Conservation (phyloP, 2,888 invertebrate species). For the Tachina grossa region DNA sequence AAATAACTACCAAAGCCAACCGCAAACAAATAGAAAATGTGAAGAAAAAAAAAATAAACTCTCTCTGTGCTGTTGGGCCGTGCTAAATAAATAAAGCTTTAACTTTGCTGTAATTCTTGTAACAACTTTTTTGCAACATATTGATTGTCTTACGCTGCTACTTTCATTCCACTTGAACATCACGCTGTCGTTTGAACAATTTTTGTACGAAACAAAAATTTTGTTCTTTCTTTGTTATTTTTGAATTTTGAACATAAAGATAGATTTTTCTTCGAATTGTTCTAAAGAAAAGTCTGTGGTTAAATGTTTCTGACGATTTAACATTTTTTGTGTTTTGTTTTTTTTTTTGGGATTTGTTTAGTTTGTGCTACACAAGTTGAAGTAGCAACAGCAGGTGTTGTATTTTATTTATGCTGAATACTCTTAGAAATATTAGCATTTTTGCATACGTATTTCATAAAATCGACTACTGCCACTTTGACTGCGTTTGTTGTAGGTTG, state of each 20-base stretch:
- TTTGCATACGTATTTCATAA: constrained; percentile 34
- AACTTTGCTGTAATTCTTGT: constrained; percentile 15
- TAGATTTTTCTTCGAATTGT: constrained; percentile 57
- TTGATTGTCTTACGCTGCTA: constrained; percentile 27
- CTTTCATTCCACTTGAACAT: constrained; percentile 8
- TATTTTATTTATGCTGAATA: constrained; percentile 33
- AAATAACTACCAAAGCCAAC: neutral
- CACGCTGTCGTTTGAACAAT: constrained; percentile 13
- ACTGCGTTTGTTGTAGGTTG: neutral
- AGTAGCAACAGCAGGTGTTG: constrained; percentile 61
- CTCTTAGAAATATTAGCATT: constrained; percentile 54
- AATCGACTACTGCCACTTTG: constrained; percentile 22
- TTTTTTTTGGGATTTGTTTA: constrained; percentile 19
- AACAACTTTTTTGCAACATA: constrained; percentile 39
- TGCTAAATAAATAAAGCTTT: neutral
- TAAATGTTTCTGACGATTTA: constrained; percentile 58
- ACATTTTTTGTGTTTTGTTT: neutral
- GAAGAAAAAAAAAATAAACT: neutral
- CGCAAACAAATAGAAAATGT: neutral
- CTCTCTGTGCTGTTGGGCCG: neutral
- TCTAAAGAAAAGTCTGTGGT: constrained; percentile 57
- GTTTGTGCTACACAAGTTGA: constrained; percentile 25
- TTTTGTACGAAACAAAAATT: constrained; percentile 31
- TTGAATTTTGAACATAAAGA: constrained; percentile 39
- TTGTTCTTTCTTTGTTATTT: constrained; percentile 37